phyloP scores from a whole-genome alignment of 2,113 vertebrate genomes.

The Mesembrinibis cayennensis region DNA sequence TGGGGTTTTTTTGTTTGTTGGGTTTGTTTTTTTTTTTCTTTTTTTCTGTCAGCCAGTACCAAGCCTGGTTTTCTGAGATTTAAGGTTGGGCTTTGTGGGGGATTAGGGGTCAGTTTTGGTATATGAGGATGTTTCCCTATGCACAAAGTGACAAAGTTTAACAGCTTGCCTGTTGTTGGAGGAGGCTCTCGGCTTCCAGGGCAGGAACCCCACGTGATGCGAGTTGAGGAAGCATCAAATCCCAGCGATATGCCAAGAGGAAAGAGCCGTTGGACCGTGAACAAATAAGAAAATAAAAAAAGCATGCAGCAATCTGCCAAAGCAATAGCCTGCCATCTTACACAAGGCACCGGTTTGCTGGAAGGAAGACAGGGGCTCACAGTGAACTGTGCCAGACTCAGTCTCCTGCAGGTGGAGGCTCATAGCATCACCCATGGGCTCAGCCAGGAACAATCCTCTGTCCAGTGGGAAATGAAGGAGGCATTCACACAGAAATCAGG shows the following conservation, averaged over 20 bases:
- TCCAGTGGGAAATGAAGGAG: background rate
- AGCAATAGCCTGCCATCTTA: background rate
- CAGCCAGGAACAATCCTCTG: background rate
- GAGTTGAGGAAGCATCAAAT: background rate
- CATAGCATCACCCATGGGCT: background rate
- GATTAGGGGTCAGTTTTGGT: background rate
- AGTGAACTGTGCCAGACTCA: background rate
- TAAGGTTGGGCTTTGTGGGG: background rate
- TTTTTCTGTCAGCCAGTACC: background rate
- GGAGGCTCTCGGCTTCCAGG: background rate
- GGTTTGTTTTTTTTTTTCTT: too few relatives aligned
- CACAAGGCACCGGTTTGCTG: background rate
- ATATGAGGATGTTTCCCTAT: background rate
- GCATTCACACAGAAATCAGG: background rate
- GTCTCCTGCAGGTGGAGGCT: background rate
- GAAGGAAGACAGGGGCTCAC: background rate
- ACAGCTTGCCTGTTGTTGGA: rapidly evolving
- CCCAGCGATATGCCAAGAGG: background rate
- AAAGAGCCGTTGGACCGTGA: rapidly evolving
- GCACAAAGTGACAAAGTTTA: background rate
- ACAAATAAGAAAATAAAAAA: background rate
- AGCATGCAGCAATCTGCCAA: background rate
- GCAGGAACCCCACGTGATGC: rapidly evolving
- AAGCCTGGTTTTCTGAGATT: background rate
- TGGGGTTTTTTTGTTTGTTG: background rate